Evolutionary conservation across 2,888 invertebrate genomes (phyloP), one percentile per base, ranked within the genome.

Genomic region (Eutolmus rufibarbis): DNA sequence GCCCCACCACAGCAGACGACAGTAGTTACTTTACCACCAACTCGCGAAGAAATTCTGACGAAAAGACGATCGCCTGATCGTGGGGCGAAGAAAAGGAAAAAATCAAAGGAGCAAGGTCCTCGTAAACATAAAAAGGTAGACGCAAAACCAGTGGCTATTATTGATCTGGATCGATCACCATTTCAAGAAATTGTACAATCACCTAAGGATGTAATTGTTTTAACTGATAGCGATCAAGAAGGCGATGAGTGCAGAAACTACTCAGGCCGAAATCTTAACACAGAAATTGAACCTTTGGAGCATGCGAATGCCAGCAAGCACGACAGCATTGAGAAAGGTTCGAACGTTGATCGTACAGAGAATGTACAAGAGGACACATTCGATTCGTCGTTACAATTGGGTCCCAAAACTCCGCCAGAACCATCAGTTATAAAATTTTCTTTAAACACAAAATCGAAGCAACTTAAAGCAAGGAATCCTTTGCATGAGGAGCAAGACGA

Each of bases 111-210:
- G 5, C 87, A 87, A 57, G 82, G 87, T 2, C 90, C 90, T 19
- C 93, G 93, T 5, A 93, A 93, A 9, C 94, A 94, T 86, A 94
- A 95, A 87, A 96, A 93, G 88, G 88, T 91, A 8, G 92, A 93
- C 86, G 90, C 91, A 0, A 93, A 96, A 91, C 97, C 97, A 1
- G 96, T 97, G 9, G 97, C 97, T 28, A 96, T 97, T 87, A 97
- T 97, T 90, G 97, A 97, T 93, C 93, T 97, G 89, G 97, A 97
- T 91, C 95, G 96, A 89, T 97, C 97, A 87, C 97, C 97, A 8
- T 97, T 97, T 93, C 95, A 96, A 90, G 97, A 97, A 91, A 94
- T 97, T 88, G 95, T 96, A 16, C 96, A 96, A 9, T 96, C 96
- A 84, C 97, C 97, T 0, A 94, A 95, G 89, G 96, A 96, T 92